Conservation (phyloP, 1,140 invertebrate species). For the Pogonognathellus flavescens region DNA sequence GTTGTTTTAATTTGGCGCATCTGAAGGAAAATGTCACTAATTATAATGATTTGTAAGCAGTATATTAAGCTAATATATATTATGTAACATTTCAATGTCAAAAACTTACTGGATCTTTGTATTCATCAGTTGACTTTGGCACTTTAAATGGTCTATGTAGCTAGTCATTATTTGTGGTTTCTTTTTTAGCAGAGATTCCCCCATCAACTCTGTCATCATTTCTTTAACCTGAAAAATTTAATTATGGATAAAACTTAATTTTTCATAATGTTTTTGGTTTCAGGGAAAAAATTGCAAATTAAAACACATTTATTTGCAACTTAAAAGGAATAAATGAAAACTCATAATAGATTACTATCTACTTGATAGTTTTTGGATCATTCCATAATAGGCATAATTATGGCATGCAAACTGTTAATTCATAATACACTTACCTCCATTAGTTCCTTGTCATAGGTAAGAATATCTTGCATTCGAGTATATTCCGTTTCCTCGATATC, state of each 20-base stretch:
- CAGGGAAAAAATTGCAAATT: too few species aligned
- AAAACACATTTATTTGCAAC: too few species aligned
- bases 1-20: slow-evolving; percentile 18
- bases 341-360: too few species aligned
- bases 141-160: slow-evolving; percentile 28
- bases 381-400: too few species aligned
- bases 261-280: too few species aligned
- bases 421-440: background rate
- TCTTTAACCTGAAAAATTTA: background rate
- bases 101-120: slow-evolving; percentile 31
- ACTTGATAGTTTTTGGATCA: too few species aligned
- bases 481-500: slow-evolving; percentile 29
- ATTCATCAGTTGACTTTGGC: slow-evolving; percentile 17
- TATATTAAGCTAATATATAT: background rate
- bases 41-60: background rate
- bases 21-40: slow-evolving; percentile 3
- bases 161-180: slow-evolving; percentile 33
- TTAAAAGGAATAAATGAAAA: too few species aligned
- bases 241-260: too few species aligned
- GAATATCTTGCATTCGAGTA: slow-evolving; percentile 8
- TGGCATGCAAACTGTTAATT: too few species aligned
- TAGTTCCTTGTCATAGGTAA: slow-evolving; percentile 4
- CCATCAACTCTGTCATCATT: slow-evolving; percentile 35
- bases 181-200: slow-evolving; percentile 21
- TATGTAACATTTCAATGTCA: too few species aligned